A percentile compares a stretch with the other conserved stretches of the same genome.
Conservation (phyloP, 2,888 invertebrate genomes). For the Noctua fimbriata region DNA sequence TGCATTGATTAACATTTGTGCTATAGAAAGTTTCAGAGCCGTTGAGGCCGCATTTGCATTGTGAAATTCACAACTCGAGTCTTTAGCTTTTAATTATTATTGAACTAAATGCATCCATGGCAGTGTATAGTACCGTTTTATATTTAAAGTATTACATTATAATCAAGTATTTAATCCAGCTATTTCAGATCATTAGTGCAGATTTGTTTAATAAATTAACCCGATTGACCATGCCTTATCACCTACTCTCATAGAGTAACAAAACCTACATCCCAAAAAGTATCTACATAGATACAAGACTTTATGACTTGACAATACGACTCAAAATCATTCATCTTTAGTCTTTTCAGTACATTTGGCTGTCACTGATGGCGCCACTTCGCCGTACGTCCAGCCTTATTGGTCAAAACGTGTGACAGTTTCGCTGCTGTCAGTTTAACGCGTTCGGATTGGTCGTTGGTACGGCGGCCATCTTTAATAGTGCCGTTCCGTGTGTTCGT, state of each 20-base stretch:
- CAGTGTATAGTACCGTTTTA: slow-evolving; percentile 48
- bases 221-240: slow-evolving; percentile 63
- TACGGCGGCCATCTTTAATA: slow-evolving; percentile 48
- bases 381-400: slow-evolving; percentile 20
- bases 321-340: slow-evolving; percentile 51
- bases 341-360: slow-evolving; percentile 42
- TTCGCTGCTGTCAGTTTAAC: slow-evolving; percentile 23
- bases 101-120: slow-evolving; percentile 37
- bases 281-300: slow-evolving; percentile 55
- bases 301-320: slow-evolving; percentile 35
- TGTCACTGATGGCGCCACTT: slow-evolving; percentile 41
- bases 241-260: slow-evolving; percentile 56
- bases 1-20: slow-evolving; percentile 22
- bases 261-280: slow-evolving; percentile 49
- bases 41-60: not conserved
- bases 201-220: slow-evolving; percentile 54
- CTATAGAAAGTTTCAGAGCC: slow-evolving; percentile 22
- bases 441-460: slow-evolving; percentile 33
- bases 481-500: slow-evolving; percentile 25
- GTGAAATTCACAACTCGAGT: not conserved
- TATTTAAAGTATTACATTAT: slow-evolving; percentile 19
- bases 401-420: slow-evolving; percentile 33
- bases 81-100: not conserved
- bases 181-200: slow-evolving; percentile 41
- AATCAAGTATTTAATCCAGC: slow-evolving; percentile 13